These are phyloP conservation scores for Parelbella ahira DNA, from an alignment of 2,888 invertebrate genomes.

Conservation along the genomic window DNA sequence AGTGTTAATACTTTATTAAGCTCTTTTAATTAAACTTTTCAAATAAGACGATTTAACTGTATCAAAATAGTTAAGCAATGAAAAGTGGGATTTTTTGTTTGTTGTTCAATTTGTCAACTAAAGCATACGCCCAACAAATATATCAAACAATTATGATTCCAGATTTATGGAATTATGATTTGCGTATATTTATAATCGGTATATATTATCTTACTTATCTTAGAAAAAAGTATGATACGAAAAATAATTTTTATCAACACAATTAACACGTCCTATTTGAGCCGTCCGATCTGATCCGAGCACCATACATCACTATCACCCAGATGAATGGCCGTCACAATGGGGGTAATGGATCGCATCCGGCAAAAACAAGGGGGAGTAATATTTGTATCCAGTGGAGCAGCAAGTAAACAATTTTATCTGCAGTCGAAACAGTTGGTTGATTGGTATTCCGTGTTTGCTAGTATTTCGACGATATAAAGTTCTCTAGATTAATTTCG, in stretches of 20 bases:
- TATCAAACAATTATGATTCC: too few species aligned
- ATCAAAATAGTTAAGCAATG: too few species aligned
- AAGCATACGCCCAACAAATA: too few species aligned
- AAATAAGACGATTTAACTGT: too few species aligned
- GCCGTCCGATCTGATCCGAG: slow-evolving; percentile 5
- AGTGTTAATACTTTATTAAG: too few species aligned
- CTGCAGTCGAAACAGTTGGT: slow-evolving; percentile 23
- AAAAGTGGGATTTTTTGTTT: too few species aligned
- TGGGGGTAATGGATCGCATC: slow-evolving; percentile 29
- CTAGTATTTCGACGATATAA: slow-evolving; percentile 23
- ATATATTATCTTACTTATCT: too few species aligned
- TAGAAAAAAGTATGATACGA: too few species aligned
- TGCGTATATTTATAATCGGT: too few species aligned
- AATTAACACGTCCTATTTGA: slow-evolving; percentile 24
- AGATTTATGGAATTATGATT: too few species aligned
- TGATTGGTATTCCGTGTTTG: slow-evolving; percentile 24
- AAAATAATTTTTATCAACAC: slow-evolving; percentile 5
- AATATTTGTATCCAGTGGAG: slow-evolving; percentile 30
- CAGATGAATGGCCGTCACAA: slow-evolving; percentile 24
- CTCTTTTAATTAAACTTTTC: too few species aligned
- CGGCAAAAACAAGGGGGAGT: slow-evolving; percentile 28
- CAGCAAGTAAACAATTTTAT: slow-evolving; percentile 32
- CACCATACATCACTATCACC: slow-evolving; percentile 15
- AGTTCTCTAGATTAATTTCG: slow-evolving; percentile 27
- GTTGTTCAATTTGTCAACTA: too few species aligned